Base-by-base conservation (phyloP, 2,797 vertebrate species). In the Rhodeus uyekii region DNA sequence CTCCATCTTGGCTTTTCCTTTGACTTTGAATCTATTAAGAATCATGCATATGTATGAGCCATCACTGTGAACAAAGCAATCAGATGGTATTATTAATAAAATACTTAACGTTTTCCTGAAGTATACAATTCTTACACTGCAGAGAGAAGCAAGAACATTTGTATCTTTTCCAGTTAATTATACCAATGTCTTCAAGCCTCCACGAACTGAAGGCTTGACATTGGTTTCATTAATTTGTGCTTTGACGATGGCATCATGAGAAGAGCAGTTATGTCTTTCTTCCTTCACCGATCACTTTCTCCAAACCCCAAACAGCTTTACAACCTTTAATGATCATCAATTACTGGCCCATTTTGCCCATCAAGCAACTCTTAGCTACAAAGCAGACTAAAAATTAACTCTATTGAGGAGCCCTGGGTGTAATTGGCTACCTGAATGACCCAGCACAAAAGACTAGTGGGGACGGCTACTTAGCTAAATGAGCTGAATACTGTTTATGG, bases 21-120 rank as follows among this genome's bases (percentile, higher is more conserved):
- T 46, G 88, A 94, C 93, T 93, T 95, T 94, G 95, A 96, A 96
- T 96, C 95, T 96, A 95, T 96, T 96, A 96, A 95, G 96, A 96
- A 96, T 96, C 95, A 94, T 82, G 27, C 89, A 89, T 89, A 90
- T 39, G 36, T 14, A 19, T 19, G 36, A 60, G 24, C n/a, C 32
- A 27, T 60, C 14, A 3, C n/a, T 42, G n/a, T 7, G 24, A 60
- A 75, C 55, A 60, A 76, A 27, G 1, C 36, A 76, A 38, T 29
- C 24, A 27, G 8, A 53, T 13, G 22, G 18, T 22, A 27, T 6
- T 42, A 75, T 27, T 60, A 44, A 58, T 4, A 39, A 60, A 53
- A 38, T 19, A 27, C 36, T 75, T 60, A 24, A 38, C 8, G 9
- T 39, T 32, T 27, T 58, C 24, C n/a, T 29, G 2, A 79, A 58